Conservation (phyloP, 2,113 vertebrate species). For the Leptocoma aspasia region DNA sequence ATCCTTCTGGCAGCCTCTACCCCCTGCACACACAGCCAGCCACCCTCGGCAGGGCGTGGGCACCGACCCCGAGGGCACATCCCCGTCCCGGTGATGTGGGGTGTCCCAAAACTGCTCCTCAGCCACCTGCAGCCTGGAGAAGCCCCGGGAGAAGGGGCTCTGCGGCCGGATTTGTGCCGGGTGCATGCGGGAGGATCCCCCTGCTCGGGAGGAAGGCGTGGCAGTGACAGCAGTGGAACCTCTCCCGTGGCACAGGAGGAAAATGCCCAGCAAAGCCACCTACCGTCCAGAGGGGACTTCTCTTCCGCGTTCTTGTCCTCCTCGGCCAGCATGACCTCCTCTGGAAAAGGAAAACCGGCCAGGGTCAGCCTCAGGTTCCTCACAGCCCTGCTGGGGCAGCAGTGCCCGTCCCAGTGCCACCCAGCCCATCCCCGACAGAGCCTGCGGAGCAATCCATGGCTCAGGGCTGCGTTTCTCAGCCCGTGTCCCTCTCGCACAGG, state of each 20-base stretch:
- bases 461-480: rapidly evolving
- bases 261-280: constrained; percentile 7
- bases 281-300: constrained; percentile 91
- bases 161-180: not conserved
- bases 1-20: not conserved
- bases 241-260: not conserved
- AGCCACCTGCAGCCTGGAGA: not conserved
- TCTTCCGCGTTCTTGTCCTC: constrained; percentile 93
- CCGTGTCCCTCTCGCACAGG: not conserved
- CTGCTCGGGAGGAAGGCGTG: not conserved
- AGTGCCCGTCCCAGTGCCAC: not conserved
- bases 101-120: not conserved
- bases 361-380: not conserved
- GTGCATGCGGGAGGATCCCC: not conserved
- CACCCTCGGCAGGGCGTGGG: not conserved
- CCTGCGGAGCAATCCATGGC: rapidly evolving
- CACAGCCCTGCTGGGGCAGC: not conserved
- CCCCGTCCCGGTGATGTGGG: not conserved
- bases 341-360: constrained; percentile 68
- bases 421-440: not conserved
- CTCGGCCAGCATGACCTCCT: constrained; percentile 98
- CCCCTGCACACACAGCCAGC: not conserved
- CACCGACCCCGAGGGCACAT: not conserved
- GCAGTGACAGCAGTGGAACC: not conserved
- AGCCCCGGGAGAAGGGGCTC: not conserved